Evolutionary conservation across 2,888 invertebrate genomes (phyloP), one percentile per base, ranked within the genome.

Genomic region (Tiliacea aurago): DNA sequence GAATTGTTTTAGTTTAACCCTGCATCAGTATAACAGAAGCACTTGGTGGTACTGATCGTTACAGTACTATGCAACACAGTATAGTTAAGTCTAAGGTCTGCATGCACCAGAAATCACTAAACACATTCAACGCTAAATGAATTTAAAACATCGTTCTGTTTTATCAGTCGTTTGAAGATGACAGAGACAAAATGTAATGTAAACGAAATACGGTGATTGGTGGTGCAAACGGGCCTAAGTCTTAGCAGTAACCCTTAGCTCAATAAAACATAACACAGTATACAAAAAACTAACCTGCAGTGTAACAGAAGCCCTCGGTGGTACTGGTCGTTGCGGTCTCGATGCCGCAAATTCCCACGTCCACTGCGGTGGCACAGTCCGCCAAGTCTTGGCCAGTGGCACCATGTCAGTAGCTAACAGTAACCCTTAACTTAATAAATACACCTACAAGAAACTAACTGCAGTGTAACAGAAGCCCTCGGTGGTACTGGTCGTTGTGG

Each of bases 381-480:
- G 97, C 99, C 99, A 99, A 70, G 97, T 97, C 85, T 97, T 97
- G 0, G 99, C 99, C 74, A 98, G 93, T 45, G 97, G 97, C 43
- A 99, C 99, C 99, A 99, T 99, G 0, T 98, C 99, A 28, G 98
- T 97, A 0, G 99, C 99, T 93, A 99, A 99, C 97, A 99, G 98
- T 70, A 99, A 95, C 0, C 99, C 99, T 93, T 99, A 99, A 47
- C 99, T 99, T 92, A 99, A 99, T 49, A 28, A 28, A 28, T 28
- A 28, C 2, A 28, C 28, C 28, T 28, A 49, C 47, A 47, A 49
- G 9, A 20, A 49, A 49, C n/a, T 51, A 28, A 3, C 92, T 94
- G 93, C 51, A 96, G 77, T 0, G 93, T 89, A 7, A 95, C 92
- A 1, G 95, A 92, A 56, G 95, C 94, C 15, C 94, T 86, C 0